A percentile compares a stretch with the other conserved stretches of the same genome.
phyloP scores from a whole-genome alignment of 2,797 vertebrate genomes.

The Arremon aurantiirostris region DNA sequence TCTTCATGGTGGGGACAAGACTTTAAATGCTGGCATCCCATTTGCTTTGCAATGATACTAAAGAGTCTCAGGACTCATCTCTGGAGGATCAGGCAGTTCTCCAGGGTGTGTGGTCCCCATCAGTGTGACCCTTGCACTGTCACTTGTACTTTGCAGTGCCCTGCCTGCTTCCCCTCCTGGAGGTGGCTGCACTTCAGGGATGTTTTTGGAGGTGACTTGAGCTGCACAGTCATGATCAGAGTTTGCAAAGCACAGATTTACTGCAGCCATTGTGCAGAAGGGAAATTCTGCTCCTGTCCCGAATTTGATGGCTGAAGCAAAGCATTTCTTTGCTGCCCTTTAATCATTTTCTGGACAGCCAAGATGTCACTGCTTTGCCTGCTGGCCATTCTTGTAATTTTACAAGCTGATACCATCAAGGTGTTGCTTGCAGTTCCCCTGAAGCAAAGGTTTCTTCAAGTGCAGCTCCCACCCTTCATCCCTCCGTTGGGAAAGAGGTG shows the following conservation, averaged over 20 bases:
- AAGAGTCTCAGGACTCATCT: neutral
- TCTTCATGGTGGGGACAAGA: no score
- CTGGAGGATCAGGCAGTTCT: neutral
- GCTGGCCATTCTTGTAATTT: neutral
- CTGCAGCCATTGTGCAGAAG: neutral
- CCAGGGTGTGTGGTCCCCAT: neutral
- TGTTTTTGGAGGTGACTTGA: neutral
- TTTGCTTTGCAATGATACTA: neutral
- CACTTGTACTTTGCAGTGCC: neutral
- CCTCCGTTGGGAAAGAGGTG: neutral
- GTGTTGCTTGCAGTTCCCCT: neutral
- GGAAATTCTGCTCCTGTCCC: neutral
- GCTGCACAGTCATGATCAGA: neutral
- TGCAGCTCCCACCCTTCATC: neutral
- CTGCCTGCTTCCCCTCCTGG: neutral
- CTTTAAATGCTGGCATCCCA: fast-evolving
- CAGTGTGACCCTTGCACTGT: neutral
- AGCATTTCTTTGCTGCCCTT: neutral
- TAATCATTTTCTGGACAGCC: neutral
- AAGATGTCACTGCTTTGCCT: neutral
- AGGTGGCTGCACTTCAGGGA: neutral
- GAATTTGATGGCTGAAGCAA: neutral
- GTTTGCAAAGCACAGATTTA: neutral
- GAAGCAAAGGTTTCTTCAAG: neutral
- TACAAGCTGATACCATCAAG: neutral